Base-by-base conservation (phyloP, 2,888 invertebrate species). In the Lepidochrysops patricia region DNA sequence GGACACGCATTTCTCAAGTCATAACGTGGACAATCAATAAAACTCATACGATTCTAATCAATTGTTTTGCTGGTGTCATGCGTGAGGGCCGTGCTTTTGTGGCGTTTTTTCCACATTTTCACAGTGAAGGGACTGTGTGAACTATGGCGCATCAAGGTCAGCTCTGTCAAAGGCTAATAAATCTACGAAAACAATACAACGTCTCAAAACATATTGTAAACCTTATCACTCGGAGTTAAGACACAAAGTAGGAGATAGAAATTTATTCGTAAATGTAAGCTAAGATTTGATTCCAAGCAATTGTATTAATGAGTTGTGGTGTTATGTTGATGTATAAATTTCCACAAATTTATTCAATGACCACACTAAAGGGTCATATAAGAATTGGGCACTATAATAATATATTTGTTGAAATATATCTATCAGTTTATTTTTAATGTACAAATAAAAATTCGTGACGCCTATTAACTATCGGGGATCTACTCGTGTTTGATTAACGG, bases 81-180 rank as follows among this genome's bases (percentile, higher is more conserved):
- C 77, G 72, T 74, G 81, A 80, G 83, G 83, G 78, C 74, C 82
- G 71, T 71, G 72, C 80, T 73, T 86, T 88, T 88, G 87, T 85
- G 71, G 69, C 70, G 79, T 84, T 88, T 88, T 87, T 88, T 82
- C 81, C 79, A 82, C 79, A 83, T 84, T 86, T 84, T 72, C 82
- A 76, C 79, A 81, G 88, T 87, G 88, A 88, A 88, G 88, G 88
- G 88, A 79, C 82, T 82, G 86, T 85, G 84, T 82, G 86, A 85
- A 86, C 82, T 80, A 79, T 77, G 79, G 77, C 75, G 75, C 73
- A 63, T 70, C 82, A 86, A 88, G 88, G 88, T 87, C 82, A 82
- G 69, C 76, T 48, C 71, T 79, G 79, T 84, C 84, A 85, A 81
- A 84, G 77, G 79, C 82, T 76, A 74, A 76, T 79, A 60, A 57